Evolutionary conservation across 2,113 vertebrate species (phyloP).

Genomic region (Podarcis raffonei): DNA sequence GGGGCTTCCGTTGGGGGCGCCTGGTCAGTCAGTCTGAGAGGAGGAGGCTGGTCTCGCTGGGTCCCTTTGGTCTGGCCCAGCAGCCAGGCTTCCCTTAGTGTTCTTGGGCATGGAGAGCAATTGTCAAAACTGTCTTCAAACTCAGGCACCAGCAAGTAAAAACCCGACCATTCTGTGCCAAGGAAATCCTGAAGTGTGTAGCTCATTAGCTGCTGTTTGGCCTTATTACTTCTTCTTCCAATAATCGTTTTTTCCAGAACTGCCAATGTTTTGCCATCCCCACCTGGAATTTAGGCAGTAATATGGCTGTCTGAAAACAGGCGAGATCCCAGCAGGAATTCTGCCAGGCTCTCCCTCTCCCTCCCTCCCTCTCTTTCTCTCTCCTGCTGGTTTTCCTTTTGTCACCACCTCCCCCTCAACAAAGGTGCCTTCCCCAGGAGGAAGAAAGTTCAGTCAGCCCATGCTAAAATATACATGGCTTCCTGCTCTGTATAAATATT

Average conservation of each 20-base stretch:
- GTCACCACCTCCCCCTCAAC: neutral
- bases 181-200: neutral
- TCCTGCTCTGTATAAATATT: neutral
- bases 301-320: neutral
- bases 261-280: constrained; percentile 9
- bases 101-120: neutral
- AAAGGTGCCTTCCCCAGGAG: neutral
- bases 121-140: neutral
- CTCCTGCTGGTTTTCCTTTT: neutral
- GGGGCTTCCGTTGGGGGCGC: too few species aligned
- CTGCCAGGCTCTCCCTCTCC: neutral
- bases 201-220: neutral
- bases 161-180: neutral
- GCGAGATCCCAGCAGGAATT: neutral
- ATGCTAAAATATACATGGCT: neutral
- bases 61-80: too few species aligned
- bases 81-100: neutral
- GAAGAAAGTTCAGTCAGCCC: neutral
- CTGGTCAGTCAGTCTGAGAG: too few species aligned
- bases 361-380: neutral
- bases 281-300: constrained; percentile 14
- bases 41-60: too few species aligned
- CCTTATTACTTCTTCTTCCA: neutral
- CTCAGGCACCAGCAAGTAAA: neutral
- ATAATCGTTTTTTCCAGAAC: neutral